These are phyloP conservation scores for Zoanthus solanderi DNA, from an alignment of 92 coral and sea anemone genomes.

Conservation along the genomic window DNA sequence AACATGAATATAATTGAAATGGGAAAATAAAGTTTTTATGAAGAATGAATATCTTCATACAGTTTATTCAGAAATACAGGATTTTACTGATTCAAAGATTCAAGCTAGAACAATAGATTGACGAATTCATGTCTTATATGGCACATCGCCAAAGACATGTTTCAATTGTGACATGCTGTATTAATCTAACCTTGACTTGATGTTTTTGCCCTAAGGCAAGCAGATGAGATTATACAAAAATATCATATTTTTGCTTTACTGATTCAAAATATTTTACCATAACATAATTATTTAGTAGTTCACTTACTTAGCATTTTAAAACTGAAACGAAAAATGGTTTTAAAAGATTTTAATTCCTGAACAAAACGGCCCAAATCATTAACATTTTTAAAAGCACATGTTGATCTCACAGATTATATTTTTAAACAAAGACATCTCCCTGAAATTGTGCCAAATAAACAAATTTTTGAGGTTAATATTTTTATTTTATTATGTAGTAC, in stretches of 20 bases:
- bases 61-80: background rate
- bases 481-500: background rate
- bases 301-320: background rate
- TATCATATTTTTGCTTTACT: slow-evolving; percentile 23
- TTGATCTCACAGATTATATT: slow-evolving; percentile 27
- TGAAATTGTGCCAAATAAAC: slow-evolving; percentile 43
- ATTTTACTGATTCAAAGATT: slow-evolving; percentile 19
- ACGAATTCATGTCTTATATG: slow-evolving; percentile 12
- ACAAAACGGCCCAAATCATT: slow-evolving; percentile 29
- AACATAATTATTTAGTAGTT: background rate
- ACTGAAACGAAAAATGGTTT: background rate
- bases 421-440: slow-evolving; percentile 30
- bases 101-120: slow-evolving; percentile 17
- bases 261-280: background rate
- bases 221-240: background rate
- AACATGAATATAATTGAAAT: background rate
- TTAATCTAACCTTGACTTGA: slow-evolving; percentile 45
- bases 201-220: slow-evolving; percentile 28
- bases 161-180: slow-evolving; percentile 12
- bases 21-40: background rate
- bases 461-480: slow-evolving; percentile 33
- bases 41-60: background rate
- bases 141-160: slow-evolving; percentile 44
- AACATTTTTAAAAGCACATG: slow-evolving; percentile 36
- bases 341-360: slow-evolving; percentile 32